Evolutionary conservation across 2,113 vertebrate species (phyloP).

Genomic region (Urocynchramus pylzowi): DNA sequence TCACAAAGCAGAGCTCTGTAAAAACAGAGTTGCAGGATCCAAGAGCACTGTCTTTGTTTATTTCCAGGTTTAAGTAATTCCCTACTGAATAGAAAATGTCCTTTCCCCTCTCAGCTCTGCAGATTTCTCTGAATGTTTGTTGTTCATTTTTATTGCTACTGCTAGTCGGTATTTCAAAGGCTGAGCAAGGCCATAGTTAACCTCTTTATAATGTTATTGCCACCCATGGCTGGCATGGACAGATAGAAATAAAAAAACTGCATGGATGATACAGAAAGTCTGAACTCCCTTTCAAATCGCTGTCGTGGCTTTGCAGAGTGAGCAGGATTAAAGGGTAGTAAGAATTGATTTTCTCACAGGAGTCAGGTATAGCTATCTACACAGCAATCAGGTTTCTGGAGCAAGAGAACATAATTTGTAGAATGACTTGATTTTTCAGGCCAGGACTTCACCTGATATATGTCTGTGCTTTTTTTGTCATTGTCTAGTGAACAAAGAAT

Average conservation of each 20-base stretch:
- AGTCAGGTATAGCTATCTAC: neutral
- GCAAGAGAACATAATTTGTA: constrained; percentile 16
- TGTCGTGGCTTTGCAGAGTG: neutral
- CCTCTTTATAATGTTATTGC: neutral
- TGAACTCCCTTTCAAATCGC: neutral
- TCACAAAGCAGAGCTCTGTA: neutral
- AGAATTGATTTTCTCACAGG: constrained; percentile 43
- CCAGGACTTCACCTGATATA: neutral
- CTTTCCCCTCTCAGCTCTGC: neutral
- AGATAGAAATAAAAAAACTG: neutral
- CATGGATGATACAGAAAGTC: neutral
- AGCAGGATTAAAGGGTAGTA: constrained; percentile 32
- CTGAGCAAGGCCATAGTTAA: neutral
- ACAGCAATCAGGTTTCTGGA: neutral
- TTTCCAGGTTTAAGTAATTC: neutral
- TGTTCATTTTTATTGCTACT: neutral
- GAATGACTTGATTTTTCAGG: constrained; percentile 37
- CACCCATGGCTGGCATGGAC: neutral
- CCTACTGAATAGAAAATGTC: neutral
- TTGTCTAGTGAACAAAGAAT: neutral
- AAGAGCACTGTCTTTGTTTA: neutral
- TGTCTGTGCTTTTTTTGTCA: neutral
- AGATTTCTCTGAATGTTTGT: neutral
- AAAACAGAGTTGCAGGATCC: neutral
- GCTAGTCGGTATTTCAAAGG: neutral